Conservation (phyloP, 2,888 invertebrate genomes). For the Sicus ferrugineus region DNA sequence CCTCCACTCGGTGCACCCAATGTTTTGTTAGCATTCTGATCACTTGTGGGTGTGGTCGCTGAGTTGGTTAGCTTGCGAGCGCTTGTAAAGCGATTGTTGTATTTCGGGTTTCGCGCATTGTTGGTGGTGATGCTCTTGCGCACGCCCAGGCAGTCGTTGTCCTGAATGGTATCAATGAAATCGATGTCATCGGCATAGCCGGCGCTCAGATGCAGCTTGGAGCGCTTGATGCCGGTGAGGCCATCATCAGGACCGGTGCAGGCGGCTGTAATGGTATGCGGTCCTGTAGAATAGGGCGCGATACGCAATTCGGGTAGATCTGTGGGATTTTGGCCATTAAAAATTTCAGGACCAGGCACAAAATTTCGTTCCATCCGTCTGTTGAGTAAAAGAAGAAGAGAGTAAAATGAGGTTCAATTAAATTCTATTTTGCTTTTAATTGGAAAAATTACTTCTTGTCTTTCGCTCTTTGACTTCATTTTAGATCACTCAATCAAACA, state of each 20-base stretch:
- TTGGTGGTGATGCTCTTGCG: slow-evolving; percentile 55
- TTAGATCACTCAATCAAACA: too few relatives aligned
- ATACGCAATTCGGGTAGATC: slow-evolving; percentile 74
- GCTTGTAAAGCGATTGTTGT: slow-evolving; percentile 51
- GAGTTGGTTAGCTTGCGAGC: slow-evolving; percentile 36
- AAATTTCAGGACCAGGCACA: slow-evolving; percentile 64
- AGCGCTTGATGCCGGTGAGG: slow-evolving; percentile 75
- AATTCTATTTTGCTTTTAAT: too few relatives aligned
- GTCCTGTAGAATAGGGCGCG: slow-evolving; percentile 66
- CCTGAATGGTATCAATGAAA: slow-evolving; percentile 72
- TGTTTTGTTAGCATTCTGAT: slow-evolving; percentile 53
- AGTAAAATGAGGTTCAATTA: too few relatives aligned
- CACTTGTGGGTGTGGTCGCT: slow-evolving; percentile 45
- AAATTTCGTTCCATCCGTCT: slow-evolving; percentile 62
- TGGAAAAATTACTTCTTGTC: too few relatives aligned
- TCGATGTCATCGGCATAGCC: slow-evolving; percentile 74
- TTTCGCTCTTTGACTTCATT: too few relatives aligned
- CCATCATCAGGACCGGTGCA: slow-evolving; percentile 86
- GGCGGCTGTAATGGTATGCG: slow-evolving; percentile 72
- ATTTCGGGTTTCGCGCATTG: slow-evolving; percentile 48
- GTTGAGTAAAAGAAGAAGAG: slow-evolving; percentile 16
- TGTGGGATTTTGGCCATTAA: slow-evolving; percentile 76
- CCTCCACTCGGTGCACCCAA: slow-evolving; percentile 25
- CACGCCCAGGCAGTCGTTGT: slow-evolving; percentile 59
- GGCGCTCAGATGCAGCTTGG: slow-evolving; percentile 72